Conservation (phyloP, 2,113 vertebrate species). For the Silurus glanis region DNA sequence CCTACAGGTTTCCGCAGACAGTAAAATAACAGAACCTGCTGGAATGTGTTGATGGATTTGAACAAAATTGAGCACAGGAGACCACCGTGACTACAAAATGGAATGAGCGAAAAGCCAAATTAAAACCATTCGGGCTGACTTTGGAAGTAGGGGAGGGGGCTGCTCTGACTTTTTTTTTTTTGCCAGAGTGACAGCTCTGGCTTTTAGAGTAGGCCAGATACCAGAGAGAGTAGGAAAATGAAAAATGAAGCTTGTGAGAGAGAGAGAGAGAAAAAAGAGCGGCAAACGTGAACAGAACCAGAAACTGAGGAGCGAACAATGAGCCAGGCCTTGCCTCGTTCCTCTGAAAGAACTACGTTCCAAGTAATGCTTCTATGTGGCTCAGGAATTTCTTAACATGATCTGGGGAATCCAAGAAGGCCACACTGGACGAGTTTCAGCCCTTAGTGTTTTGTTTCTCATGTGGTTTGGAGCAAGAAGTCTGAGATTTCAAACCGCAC, state of each 20-base stretch:
- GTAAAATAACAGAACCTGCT: constrained; percentile 27
- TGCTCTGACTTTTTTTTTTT: constrained; percentile 25
- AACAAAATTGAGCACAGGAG: constrained; percentile 14
- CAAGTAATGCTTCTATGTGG: constrained; percentile 60
- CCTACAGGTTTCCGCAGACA: constrained; percentile 14
- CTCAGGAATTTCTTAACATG: constrained; percentile 60
- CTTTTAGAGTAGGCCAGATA: constrained; percentile 39
- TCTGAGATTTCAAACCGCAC: constrained; percentile 55
- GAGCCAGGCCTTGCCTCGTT: constrained; percentile 46
- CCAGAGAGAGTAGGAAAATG: constrained; percentile 2
- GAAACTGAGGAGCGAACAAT: background rate
- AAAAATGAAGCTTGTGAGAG: background rate
- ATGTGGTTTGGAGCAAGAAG: constrained; percentile 52
- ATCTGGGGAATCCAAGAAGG: constrained; percentile 50
- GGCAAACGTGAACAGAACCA: background rate
- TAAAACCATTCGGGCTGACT: constrained; percentile 48
- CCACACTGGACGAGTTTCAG: constrained; percentile 35
- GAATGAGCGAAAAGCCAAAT: constrained; percentile 33
- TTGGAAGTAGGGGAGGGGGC: constrained; percentile 31
- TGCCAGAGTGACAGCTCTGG: constrained; percentile 5
- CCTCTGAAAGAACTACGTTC: constrained; percentile 50
- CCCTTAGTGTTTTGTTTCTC: constrained; percentile 49
- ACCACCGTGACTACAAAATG: constrained; percentile 23
- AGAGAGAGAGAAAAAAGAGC: background rate
- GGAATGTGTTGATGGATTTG: constrained; percentile 22